Percentiles rank a stretch among this genome's conserved stretches.
Conservation (phyloP, 1,140 invertebrate genomes). For the Nomia melanderi region DNA sequence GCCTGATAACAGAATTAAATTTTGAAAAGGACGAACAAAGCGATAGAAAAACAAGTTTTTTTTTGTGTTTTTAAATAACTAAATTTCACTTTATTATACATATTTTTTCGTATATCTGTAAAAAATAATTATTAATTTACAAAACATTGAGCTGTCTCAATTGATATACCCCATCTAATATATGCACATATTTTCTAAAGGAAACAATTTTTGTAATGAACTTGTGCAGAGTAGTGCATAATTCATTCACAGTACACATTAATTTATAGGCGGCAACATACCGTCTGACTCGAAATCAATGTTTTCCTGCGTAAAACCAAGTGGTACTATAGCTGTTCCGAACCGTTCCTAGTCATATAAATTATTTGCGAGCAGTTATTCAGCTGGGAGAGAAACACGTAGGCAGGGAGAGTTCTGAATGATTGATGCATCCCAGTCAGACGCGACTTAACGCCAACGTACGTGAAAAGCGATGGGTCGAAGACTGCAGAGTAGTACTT, state of each 20-base stretch:
- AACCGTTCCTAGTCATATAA: slow-evolving; percentile 5
- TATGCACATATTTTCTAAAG: too few species aligned
- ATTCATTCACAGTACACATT: not conserved
- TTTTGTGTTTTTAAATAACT: too few species aligned
- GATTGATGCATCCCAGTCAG: slow-evolving; percentile 24
- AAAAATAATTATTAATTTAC: too few species aligned
- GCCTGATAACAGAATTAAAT: too few species aligned
- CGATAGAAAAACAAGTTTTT: too few species aligned
- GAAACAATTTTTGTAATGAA: too few species aligned
- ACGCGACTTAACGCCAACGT: slow-evolving; percentile 36
- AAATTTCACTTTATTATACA: too few species aligned
- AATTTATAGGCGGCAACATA: not conserved
- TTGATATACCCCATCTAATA: too few species aligned
- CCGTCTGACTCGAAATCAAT: not conserved
- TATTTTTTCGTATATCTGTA: too few species aligned
- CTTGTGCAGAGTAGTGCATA: not conserved
- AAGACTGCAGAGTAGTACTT: slow-evolving; percentile 6
- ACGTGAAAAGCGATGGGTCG: not conserved
- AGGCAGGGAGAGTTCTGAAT: slow-evolving; percentile 43
- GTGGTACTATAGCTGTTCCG: too few species aligned
- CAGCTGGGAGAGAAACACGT: slow-evolving; percentile 35
- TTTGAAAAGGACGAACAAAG: too few species aligned
- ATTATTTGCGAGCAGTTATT: slow-evolving; percentile 41
- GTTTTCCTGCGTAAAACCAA: not conserved
- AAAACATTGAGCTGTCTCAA: too few species aligned